These are phyloP conservation scores for Malachius bipustulatus DNA, from an alignment of 2,888 invertebrate genomes.

Conservation along the genomic window DNA sequence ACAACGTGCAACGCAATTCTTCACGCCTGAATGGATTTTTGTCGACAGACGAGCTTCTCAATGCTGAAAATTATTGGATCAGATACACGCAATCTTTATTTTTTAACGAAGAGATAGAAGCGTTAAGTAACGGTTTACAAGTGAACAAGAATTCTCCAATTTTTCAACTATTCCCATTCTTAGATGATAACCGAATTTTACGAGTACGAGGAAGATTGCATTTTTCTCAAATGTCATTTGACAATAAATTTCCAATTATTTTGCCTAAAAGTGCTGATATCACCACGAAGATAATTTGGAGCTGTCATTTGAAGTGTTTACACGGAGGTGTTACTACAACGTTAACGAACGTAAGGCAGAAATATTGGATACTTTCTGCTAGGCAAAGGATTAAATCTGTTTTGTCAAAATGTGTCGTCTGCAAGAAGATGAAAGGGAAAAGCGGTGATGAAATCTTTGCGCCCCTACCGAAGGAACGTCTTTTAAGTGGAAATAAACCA, in stretches of 20 bases:
- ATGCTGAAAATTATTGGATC: too few species aligned
- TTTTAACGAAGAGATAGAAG: too few species aligned
- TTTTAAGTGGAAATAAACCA: constrained; percentile 1
- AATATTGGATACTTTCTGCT: constrained; percentile 7
- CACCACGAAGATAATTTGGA: constrained; percentile 1
- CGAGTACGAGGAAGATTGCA: constrained; percentile 8
- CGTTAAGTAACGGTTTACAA: too few species aligned
- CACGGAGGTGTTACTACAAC: constrained; percentile 6
- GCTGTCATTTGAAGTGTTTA: background rate
- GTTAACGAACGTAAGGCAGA: constrained; percentile 1
- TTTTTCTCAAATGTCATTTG: background rate
- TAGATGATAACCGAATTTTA: too few species aligned
- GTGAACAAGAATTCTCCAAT: too few species aligned
- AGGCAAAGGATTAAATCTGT: constrained; percentile 7
- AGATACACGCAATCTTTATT: too few species aligned
- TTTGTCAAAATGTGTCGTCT: constrained; percentile 6
- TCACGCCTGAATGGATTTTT: too few species aligned
- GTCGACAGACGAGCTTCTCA: too few species aligned
- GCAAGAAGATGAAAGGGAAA: constrained; percentile 5
- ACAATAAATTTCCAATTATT: constrained; percentile 6
- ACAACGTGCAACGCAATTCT: too few species aligned
- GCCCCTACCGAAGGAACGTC: constrained; percentile 5
- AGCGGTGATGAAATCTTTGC: constrained; percentile 5
- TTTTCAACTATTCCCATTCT: too few species aligned
- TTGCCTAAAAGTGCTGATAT: constrained; percentile 4